phyloP scores from a whole-genome alignment of 2,797 vertebrate species.

The Thunnus albacares region DNA sequence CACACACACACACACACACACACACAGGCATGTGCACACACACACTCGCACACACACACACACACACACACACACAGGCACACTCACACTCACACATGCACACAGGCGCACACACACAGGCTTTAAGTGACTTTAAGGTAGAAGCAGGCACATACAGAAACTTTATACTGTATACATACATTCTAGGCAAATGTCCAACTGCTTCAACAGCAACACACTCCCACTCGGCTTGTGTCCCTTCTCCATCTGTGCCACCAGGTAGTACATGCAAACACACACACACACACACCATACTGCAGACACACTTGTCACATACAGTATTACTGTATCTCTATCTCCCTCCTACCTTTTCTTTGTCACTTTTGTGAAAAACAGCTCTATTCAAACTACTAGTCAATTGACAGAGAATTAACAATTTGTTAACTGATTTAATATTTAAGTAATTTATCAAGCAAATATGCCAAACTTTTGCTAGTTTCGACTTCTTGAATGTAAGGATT shows the following conservation, averaged over 20 bases:
- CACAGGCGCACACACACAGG: background rate
- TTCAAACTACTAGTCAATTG: background rate
- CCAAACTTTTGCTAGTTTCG: background rate
- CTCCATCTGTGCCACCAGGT: slow-evolving; percentile 15
- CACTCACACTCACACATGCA: background rate
- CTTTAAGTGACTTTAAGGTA: slow-evolving; percentile 16
- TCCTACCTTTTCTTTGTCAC: slow-evolving; percentile 1
- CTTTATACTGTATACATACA: slow-evolving; percentile 43
- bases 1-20: no score
- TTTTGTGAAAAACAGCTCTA: slow-evolving; percentile 3
- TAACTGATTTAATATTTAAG: background rate
- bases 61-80: slow-evolving; percentile 15
- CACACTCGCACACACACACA: background rate
- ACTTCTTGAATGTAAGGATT: background rate
- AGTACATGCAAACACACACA: background rate
- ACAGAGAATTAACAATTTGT: slow-evolving; percentile 1
- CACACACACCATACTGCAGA: background rate
- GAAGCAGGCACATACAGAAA: slow-evolving; percentile 9
- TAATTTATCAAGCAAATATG: background rate
- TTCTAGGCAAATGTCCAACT: slow-evolving; percentile 35
- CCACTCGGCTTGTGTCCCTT: slow-evolving; percentile 16
- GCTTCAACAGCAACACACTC: slow-evolving; percentile 37
- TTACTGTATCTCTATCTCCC: background rate
- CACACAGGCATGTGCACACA: no score
- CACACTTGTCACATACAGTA: background rate